Percentiles rank a stretch among this genome's conserved stretches.
Evolutionary conservation across 2,797 vertebrate genomes (phyloP).

Genomic region (Notamacropus eugenii): DNA sequence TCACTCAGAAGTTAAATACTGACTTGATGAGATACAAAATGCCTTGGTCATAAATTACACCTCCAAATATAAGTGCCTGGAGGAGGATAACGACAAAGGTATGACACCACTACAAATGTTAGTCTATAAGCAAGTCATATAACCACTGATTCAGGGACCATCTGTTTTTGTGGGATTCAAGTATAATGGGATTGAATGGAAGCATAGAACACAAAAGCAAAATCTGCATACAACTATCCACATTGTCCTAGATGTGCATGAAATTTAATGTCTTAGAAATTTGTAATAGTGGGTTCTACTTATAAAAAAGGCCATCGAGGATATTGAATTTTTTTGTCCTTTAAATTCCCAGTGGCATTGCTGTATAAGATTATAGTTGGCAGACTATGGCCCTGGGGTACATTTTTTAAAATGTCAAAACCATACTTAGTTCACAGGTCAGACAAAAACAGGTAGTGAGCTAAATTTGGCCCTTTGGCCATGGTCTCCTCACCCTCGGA

Average conservation of each 20-base stretch:
- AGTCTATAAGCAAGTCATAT: neutral
- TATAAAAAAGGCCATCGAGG: neutral
- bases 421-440: neutral
- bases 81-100: neutral
- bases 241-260: neutral
- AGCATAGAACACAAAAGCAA: neutral
- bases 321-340: neutral
- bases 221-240: neutral
- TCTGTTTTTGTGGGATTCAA: neutral
- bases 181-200: neutral
- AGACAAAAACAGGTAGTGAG: neutral
- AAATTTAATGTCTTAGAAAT: neutral
- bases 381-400: neutral
- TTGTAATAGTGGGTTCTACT: neutral
- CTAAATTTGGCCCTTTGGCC: neutral
- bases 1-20: neutral
- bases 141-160: neutral
- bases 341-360: neutral
- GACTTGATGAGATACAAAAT: neutral
- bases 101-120: neutral
- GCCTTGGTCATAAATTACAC: neutral
- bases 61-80: neutral
- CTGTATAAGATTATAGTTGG: neutral
- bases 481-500: neutral
- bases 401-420: neutral